These are phyloP conservation scores for Lycorma delicatula DNA, from an alignment of 1,140 invertebrate species.

Conservation along the genomic window DNA sequence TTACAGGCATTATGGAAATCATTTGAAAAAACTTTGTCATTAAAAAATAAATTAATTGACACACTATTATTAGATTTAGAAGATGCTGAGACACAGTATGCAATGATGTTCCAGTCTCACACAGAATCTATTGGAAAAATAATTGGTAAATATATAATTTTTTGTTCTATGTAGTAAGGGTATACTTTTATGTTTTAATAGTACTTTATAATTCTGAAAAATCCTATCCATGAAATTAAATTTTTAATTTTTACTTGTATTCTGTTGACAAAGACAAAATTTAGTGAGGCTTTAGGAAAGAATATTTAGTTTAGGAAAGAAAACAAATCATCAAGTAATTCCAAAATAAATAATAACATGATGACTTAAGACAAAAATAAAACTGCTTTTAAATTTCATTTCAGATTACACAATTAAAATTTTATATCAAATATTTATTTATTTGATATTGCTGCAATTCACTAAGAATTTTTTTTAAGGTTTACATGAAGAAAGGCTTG, in stretches of 20 bases:
- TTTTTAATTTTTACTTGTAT: neutral
- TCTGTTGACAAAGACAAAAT: neutral
- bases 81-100: slow-evolving; percentile 59
- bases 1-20: slow-evolving; percentile 45
- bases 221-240: slow-evolving; percentile 2
- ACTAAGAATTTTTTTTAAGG: too few species aligned
- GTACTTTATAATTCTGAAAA: too few species aligned
- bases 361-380: too few species aligned
- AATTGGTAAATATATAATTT: slow-evolving; percentile 44
- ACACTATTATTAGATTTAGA: slow-evolving; percentile 53
- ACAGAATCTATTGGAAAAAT: slow-evolving; percentile 56
- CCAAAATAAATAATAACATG: too few species aligned
- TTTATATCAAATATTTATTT: too few species aligned
- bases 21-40: slow-evolving; percentile 49
- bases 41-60: slow-evolving; percentile 55
- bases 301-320: too few species aligned
- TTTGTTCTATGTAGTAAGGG: too few species aligned
- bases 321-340: too few species aligned
- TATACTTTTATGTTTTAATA: slow-evolving; percentile 5
- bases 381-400: too few species aligned
- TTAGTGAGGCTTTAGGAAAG: too few species aligned
- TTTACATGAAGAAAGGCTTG: slow-evolving; percentile 40
- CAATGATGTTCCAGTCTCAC: slow-evolving; percentile 54
- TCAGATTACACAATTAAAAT: too few species aligned
- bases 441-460: too few species aligned